phyloP scores from a whole-genome alignment of 2,888 invertebrate genomes.

The Drosophila neoperkinsi region DNA sequence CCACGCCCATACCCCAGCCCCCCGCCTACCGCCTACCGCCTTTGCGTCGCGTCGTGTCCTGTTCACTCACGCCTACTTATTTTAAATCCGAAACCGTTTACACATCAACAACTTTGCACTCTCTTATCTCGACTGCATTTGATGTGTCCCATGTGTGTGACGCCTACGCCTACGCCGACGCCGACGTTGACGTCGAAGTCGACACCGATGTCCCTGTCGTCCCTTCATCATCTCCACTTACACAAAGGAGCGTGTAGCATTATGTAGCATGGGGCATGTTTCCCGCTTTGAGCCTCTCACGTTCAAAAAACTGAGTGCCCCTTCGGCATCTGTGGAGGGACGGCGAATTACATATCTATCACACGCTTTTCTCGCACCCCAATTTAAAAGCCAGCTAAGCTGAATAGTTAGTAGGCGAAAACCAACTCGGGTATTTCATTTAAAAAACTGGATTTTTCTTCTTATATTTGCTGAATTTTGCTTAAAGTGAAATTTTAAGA shows the following conservation, averaged over 20 bases:
- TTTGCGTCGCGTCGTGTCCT: not conserved
- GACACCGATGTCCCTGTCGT: not conserved
- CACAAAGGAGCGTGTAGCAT: slow-evolving; percentile 43
- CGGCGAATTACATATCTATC: slow-evolving; percentile 36
- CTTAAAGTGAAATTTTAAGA: not conserved
- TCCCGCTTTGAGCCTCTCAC: not conserved
- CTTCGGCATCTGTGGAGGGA: slow-evolving; percentile 5
- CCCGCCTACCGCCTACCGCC: not conserved
- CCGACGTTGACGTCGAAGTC: not conserved
- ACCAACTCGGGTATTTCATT: not conserved
- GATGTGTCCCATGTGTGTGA: slow-evolving; percentile 64
- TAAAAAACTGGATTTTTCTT: not conserved
- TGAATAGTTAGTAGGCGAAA: not conserved
- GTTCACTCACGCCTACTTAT: slow-evolving; percentile 57
- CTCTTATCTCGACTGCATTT: slow-evolving; percentile 66
- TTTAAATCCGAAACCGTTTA: slow-evolving; percentile 70
- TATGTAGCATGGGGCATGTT: not conserved
- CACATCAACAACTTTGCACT: slow-evolving; percentile 70
- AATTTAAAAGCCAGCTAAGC: slow-evolving; percentile 4
- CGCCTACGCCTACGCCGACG: not conserved
- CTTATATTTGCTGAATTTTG: not conserved
- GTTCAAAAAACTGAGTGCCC: slow-evolving; percentile 22
- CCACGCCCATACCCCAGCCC: not conserved
- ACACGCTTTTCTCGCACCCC: slow-evolving; percentile 5
- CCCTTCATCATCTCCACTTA: slow-evolving; percentile 36